Conservation (phyloP, 92 coral and sea anemone genomes). For the Epizoanthus rinbou region DNA sequence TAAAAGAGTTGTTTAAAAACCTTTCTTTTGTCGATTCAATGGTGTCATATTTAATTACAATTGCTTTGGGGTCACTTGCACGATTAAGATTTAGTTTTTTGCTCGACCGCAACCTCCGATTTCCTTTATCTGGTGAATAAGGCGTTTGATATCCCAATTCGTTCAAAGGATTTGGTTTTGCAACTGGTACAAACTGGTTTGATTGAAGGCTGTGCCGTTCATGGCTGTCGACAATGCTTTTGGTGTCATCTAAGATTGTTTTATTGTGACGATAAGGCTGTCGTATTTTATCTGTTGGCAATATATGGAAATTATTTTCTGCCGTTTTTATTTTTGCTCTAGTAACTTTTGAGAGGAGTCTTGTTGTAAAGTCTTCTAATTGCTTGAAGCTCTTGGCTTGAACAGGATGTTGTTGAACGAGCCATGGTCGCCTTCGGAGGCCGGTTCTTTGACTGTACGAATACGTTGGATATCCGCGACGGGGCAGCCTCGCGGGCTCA, state of each 20-base stretch:
- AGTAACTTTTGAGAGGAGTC: not conserved
- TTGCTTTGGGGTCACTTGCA: not conserved
- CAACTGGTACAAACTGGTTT: not conserved
- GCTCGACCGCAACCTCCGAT: not conserved
- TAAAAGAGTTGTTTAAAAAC: not conserved
- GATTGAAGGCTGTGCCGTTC: not conserved
- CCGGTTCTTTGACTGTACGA: not conserved
- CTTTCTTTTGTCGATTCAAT: not conserved
- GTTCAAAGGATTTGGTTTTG: not conserved
- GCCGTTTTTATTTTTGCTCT: not conserved
- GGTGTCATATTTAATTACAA: not conserved
- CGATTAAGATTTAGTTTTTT: not conserved
- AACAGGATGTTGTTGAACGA: not conserved
- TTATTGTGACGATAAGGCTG: too few relatives aligned
- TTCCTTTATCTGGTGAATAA: not conserved
- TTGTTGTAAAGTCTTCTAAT: conserved; percentile 2
- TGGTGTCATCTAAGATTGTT: not conserved
- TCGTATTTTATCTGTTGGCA: too few relatives aligned
- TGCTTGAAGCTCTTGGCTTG: conserved; percentile 17
- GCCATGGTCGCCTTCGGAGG: not conserved
- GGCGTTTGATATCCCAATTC: not conserved
- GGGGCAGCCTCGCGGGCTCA: not conserved
- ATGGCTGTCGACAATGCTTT: not conserved
- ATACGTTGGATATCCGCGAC: not conserved
- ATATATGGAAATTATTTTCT: not conserved